phyloP scores from a whole-genome alignment of 2,888 invertebrate species.

The Orgyia antiqua region DNA sequence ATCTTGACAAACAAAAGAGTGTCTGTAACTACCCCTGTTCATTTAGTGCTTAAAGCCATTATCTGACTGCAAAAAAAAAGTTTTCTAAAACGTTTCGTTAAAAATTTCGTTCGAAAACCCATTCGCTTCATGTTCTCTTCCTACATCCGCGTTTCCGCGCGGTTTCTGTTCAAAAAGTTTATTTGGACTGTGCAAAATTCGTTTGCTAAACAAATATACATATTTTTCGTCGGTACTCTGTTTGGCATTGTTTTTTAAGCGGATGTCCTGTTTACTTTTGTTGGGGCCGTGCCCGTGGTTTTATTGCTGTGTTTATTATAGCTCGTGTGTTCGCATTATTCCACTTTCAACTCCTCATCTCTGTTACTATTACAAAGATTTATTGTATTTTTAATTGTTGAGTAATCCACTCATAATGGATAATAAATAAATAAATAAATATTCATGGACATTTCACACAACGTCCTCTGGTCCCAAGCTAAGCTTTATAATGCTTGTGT shows the following conservation, averaged over 20 bases:
- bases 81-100: constrained; percentile 29
- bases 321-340: constrained; percentile 31
- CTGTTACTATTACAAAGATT: constrained; percentile 37
- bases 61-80: no score
- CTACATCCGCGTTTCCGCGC: constrained; percentile 34
- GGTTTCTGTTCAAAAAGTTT: constrained; percentile 47
- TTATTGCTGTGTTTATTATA: constrained; percentile 40
- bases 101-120: constrained; percentile 36
- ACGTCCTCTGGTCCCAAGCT: no score
- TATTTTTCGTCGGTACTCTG: constrained; percentile 34
- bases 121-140: constrained; percentile 30
- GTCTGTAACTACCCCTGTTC: no score
- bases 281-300: constrained; percentile 37
- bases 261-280: constrained; percentile 56
- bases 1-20: no score
- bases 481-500: no score
- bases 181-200: constrained; percentile 48
- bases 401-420: no score
- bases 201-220: constrained; percentile 50
- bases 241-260: constrained; percentile 55
- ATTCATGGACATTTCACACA: no score
- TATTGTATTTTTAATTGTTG: constrained; percentile 32
- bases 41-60: no score
- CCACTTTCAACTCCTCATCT: constrained; percentile 25
- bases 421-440: no score